Conservation (phyloP, 2,797 vertebrate species). For the Propithecus deckenii region DNA sequence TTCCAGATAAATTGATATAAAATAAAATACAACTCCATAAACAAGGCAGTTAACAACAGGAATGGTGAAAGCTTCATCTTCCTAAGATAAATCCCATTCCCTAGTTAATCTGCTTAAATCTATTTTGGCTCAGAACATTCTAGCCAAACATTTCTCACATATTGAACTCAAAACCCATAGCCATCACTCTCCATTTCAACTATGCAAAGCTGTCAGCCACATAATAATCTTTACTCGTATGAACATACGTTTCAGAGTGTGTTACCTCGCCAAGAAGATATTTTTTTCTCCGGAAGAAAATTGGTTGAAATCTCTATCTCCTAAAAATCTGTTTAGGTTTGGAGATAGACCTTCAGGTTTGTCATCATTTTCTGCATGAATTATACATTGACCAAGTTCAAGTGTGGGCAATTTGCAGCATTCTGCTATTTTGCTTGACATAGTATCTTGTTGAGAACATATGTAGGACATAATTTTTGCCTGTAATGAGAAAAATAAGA, state of each 20-base stretch:
- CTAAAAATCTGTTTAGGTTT: constrained; percentile 64
- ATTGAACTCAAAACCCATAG: background rate
- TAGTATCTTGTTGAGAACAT: constrained; percentile 69
- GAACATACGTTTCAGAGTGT: background rate
- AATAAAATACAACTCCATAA: constrained; percentile 12
- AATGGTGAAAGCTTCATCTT: background rate
- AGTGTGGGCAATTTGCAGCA: constrained; percentile 74
- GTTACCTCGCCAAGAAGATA: constrained; percentile 75
- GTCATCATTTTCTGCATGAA: constrained; percentile 70
- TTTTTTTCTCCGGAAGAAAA: constrained; percentile 72
- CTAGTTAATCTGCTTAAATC: background rate
- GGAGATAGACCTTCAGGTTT: constrained; percentile 67
- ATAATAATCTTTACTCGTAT: background rate
- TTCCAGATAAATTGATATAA: background rate
- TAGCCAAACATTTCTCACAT: background rate
- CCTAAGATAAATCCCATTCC: background rate
- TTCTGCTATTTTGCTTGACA: constrained; percentile 68
- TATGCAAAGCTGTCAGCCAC: background rate
- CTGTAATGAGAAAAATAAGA: constrained; percentile 58
- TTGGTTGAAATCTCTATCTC: constrained; percentile 67
- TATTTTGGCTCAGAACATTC: background rate
- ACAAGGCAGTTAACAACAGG: background rate
- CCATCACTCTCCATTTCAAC: background rate
- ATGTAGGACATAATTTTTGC: constrained; percentile 67
- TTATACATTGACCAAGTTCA: constrained; percentile 74